These are phyloP conservation scores for Pollimyrus isidori DNA, from an alignment of 2,113 vertebrate genomes.

Conservation along the genomic window DNA sequence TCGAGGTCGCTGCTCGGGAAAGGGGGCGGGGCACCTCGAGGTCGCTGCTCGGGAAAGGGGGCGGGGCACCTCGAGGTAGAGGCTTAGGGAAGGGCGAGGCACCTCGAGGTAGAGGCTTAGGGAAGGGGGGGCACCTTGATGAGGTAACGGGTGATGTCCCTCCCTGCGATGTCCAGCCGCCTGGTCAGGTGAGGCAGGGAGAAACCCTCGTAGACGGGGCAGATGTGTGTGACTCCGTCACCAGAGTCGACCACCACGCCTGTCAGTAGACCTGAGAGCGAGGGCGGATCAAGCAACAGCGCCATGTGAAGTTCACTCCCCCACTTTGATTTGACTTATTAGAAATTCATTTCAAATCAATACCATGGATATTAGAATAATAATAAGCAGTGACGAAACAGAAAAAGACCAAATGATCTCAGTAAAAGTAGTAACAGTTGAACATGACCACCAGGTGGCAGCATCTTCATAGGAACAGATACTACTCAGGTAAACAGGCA, in stretches of 20 bases:
- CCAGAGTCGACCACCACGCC: slow-evolving; percentile 85
- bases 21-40: background rate
- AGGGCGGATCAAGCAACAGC: background rate
- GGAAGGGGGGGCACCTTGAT: slow-evolving; percentile 65
- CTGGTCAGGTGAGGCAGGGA: slow-evolving; percentile 82
- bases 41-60: too few relatives aligned
- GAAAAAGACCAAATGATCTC: background rate
- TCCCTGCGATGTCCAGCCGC: slow-evolving; percentile 78
- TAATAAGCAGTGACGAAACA: background rate
- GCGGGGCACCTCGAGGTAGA: too few relatives aligned
- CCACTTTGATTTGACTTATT: background rate
- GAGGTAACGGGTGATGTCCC: slow-evolving; percentile 85
- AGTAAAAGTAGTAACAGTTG: background rate
- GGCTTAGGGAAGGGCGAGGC: background rate
- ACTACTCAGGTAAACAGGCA: background rate
- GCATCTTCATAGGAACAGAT: background rate
- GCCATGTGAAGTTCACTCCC: background rate
- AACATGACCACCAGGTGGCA: slow-evolving; percentile 1
- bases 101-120: background rate
- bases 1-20: too few relatives aligned
- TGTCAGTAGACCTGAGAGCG: slow-evolving; percentile 67
- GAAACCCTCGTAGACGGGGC: slow-evolving; percentile 84
- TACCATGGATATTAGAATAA: background rate
- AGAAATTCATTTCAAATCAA: background rate
- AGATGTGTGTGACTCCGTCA: slow-evolving; percentile 83